A percentile compares a stretch with the other conserved stretches of the same genome.
Evolutionary conservation across 2,888 invertebrate species (phyloP).

Genomic region (Chromoteleia sp.): DNA sequence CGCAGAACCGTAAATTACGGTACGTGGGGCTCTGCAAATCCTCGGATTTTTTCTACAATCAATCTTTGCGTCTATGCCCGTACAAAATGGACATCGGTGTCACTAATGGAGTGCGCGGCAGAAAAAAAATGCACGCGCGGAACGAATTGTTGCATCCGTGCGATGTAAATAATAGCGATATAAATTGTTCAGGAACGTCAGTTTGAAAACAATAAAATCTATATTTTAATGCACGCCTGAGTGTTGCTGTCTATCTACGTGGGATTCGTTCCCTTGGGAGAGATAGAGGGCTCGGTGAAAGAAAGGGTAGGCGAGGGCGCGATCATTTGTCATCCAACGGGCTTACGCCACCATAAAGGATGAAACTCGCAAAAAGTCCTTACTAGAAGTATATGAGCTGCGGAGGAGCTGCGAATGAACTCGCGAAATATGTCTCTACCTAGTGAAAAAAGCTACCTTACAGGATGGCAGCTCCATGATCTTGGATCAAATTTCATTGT

Average conservation of each 20-base stretch:
- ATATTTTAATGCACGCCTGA: conserved; percentile 81
- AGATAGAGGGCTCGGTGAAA: conserved; percentile 69
- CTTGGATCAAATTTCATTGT: conserved; percentile 49
- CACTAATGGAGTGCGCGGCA: not conserved
- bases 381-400: conserved; percentile 67
- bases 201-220: conserved; percentile 82
- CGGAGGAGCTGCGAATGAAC: conserved; percentile 72
- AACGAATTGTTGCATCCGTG: conserved; percentile 69
- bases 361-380: conserved; percentile 76
- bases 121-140: conserved; percentile 59
- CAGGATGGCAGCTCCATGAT: conserved; percentile 23
- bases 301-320: conserved; percentile 63
- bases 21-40: no score
- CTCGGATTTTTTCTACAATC: no score
- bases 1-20: no score
- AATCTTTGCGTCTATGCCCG: not conserved
- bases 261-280: conserved; percentile 65
- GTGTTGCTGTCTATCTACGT: conserved; percentile 66
- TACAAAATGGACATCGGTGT: conserved; percentile 5
- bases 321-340: conserved; percentile 79
- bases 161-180: conserved; percentile 80
- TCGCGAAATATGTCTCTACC: conserved; percentile 71
- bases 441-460: conserved; percentile 31
- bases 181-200: conserved; percentile 78
- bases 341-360: conserved; percentile 70